Conservation (phyloP, 2,888 invertebrate genomes). For the Adela reaumurella region DNA sequence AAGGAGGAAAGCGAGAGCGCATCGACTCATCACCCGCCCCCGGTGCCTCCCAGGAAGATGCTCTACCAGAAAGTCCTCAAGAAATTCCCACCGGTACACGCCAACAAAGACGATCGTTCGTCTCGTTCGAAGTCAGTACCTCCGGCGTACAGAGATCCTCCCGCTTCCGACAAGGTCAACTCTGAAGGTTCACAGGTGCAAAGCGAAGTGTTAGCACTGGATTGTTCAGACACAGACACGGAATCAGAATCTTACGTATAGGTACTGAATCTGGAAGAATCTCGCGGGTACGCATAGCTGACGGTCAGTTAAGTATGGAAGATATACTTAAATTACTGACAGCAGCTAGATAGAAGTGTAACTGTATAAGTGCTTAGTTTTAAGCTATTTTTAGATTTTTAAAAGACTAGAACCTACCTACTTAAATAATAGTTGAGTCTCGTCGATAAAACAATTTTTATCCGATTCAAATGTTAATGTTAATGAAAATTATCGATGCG, state of each 20-base stretch:
- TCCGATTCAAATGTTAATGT: too few relatives aligned
- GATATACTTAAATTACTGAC: constrained; percentile 17
- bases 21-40: constrained; percentile 56
- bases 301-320: constrained; percentile 8
- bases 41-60: constrained; percentile 56
- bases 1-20: constrained; percentile 36
- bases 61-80: constrained; percentile 50
- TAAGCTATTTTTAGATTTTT: neutral
- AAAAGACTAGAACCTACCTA: too few relatives aligned
- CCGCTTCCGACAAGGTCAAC: constrained; percentile 24
- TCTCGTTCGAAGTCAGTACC: constrained; percentile 46
- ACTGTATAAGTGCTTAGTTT: neutral
- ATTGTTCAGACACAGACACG: constrained; percentile 47
- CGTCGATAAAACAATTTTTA: too few relatives aligned
- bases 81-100: constrained; percentile 63
- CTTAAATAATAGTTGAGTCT: too few relatives aligned
- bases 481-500: too few relatives aligned
- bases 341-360: neutral
- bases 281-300: neutral
- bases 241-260: constrained; percentile 52
- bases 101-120: constrained; percentile 55
- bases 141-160: constrained; percentile 41
- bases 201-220: constrained; percentile 37
- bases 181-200: constrained; percentile 17
- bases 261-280: neutral